Evolutionary conservation across 2,797 vertebrate genomes (phyloP).

Genomic region (Adelosebastes latens): DNA sequence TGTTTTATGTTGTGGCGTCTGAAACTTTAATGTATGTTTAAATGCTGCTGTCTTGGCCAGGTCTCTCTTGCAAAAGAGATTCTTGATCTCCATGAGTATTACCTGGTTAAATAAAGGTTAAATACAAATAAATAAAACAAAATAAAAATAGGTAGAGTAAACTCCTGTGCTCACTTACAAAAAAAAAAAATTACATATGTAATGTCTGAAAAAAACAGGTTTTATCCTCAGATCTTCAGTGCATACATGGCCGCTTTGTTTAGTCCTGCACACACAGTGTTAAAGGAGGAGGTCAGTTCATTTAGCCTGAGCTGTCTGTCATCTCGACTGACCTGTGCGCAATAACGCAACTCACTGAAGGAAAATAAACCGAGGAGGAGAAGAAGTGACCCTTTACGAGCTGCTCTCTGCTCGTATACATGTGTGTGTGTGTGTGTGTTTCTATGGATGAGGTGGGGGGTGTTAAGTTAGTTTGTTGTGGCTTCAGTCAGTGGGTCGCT

Average conservation of each 20-base stretch:
- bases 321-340: conserved; percentile 75
- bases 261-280: background rate
- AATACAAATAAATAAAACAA: background rate
- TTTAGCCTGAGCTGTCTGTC: conserved; percentile 79
- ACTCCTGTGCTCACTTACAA: background rate
- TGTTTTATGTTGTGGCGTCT: too few species aligned
- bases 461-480: conserved; percentile 72
- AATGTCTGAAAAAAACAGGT: background rate
- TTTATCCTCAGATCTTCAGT: background rate
- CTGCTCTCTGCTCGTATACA: conserved; percentile 57
- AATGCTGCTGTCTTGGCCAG: too few species aligned
- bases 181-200: background rate
- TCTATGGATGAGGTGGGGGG: background rate
- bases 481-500: conserved; percentile 83
- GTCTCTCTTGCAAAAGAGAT: too few species aligned
- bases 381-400: conserved; percentile 79
- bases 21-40: too few species aligned
- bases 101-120: too few species aligned
- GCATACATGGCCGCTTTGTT: conserved; percentile 11
- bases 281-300: conserved; percentile 13
- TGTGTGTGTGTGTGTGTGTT: conserved; percentile 7
- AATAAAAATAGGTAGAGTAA: too few species aligned
- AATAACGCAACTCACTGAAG: conserved; percentile 81
- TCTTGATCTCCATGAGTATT: too few species aligned
- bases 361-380: conserved; percentile 85